These are phyloP conservation scores for Erythrolamprus reginae DNA, from an alignment of 2,113 vertebrate genomes.

Conservation along the genomic window DNA sequence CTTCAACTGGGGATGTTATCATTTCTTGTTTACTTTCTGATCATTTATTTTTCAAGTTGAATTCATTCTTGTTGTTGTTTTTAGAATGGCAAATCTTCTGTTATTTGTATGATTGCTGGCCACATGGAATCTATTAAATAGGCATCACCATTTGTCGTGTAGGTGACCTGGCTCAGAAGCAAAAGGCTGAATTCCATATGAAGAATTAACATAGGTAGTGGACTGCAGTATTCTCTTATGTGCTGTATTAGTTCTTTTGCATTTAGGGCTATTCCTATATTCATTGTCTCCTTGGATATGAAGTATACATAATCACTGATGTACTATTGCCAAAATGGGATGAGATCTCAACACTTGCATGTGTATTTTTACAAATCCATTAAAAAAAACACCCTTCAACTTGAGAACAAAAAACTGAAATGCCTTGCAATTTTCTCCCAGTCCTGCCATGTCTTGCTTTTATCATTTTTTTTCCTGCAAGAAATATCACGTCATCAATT, in stretches of 20 bases:
- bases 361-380: not conserved
- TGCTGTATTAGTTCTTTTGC: not conserved
- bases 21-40: not conserved
- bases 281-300: not conserved
- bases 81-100: not conserved
- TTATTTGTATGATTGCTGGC: not conserved
- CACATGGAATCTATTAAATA: not conserved
- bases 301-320: not conserved
- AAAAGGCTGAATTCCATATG: not conserved
- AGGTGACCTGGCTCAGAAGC: not conserved
- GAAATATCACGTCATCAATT: constrained; percentile 39
- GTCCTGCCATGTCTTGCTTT: not conserved
- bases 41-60: not conserved
- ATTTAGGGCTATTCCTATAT: not conserved
- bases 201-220: not conserved
- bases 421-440: not conserved
- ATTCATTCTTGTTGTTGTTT: not conserved
- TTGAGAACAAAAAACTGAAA: constrained; percentile 4
- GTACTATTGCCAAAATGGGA: not conserved
- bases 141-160: not conserved
- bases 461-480: not conserved
- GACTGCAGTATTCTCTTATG: not conserved
- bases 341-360: not conserved
- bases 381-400: not conserved
- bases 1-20: not conserved